phyloP scores from a whole-genome alignment of 2,113 vertebrate species.

The Siniperca chuatsi region DNA sequence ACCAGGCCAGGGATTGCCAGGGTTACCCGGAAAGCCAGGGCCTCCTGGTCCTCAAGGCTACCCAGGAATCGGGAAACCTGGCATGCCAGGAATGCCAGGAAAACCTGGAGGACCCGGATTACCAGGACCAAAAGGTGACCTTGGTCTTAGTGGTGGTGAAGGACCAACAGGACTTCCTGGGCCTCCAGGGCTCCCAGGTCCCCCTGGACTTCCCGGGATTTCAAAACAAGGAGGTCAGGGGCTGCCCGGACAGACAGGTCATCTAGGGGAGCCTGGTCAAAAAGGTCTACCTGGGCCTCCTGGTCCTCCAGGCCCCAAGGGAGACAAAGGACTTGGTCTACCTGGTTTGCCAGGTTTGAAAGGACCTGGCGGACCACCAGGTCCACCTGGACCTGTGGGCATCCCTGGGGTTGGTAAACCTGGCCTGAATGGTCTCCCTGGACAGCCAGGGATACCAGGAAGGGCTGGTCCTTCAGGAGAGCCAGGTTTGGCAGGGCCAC shows the following conservation, averaged over 20 bases:
- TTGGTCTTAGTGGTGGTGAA: conserved; percentile 76
- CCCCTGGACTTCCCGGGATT: conserved; percentile 85
- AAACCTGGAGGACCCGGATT: conserved; percentile 81
- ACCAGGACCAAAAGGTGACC: conserved; percentile 77
- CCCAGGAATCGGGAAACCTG: conserved; percentile 83
- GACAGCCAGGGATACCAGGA: conserved; percentile 89
- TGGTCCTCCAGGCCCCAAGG: conserved; percentile 88
- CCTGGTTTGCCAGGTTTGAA: conserved; percentile 92
- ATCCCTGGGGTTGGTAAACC: conserved; percentile 91
- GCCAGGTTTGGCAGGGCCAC: conserved; percentile 85
- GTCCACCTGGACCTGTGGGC: conserved; percentile 88
- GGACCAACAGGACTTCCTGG: conserved; percentile 80
- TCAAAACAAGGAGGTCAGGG: conserved; percentile 90
- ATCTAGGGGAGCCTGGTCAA: conserved; percentile 90
- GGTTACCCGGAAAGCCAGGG: conserved; percentile 80
- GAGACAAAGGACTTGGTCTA: conserved; percentile 90
- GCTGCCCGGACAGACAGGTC: conserved; percentile 89
- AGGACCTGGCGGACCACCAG: conserved; percentile 89
- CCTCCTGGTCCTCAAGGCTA: conserved; percentile 80
- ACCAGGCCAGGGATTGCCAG: conserved; percentile 84
- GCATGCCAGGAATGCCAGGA: conserved; percentile 83
- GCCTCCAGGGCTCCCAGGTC: conserved; percentile 80
- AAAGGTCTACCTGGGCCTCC: conserved; percentile 89
- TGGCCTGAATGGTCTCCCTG: conserved; percentile 91
- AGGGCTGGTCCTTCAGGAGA: conserved; percentile 91